A percentile compares a stretch with the other conserved stretches of the same genome.
These are phyloP conservation scores for Alloplasta piceator DNA, from an alignment of 2,888 invertebrate species.

Conservation along the genomic window DNA sequence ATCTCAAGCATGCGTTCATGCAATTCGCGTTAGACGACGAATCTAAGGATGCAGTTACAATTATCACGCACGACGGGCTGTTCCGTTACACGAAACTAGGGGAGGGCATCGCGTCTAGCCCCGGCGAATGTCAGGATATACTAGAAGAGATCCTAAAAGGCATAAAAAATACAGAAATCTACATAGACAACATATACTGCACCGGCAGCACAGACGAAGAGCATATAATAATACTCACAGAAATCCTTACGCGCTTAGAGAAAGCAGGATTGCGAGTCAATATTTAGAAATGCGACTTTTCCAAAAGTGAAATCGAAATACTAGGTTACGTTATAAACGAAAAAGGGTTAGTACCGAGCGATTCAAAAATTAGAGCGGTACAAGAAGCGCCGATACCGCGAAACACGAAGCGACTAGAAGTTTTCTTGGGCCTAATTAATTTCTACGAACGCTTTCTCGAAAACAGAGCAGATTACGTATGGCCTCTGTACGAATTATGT, in stretches of 20 bases:
- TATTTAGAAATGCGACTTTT: constrained; percentile 72
- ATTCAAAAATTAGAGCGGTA: constrained; percentile 49
- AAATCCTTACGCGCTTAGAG: constrained; percentile 69
- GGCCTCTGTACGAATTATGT: constrained; percentile 71
- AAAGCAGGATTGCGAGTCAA: constrained; percentile 30
- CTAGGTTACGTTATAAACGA: constrained; percentile 52
- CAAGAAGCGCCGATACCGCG: constrained; percentile 36
- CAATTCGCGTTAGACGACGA: constrained; percentile 76
- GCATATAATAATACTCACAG: constrained; percentile 69
- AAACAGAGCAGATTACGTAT: constrained; percentile 71
- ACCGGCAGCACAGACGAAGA: constrained; percentile 68
- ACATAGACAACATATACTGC: constrained; percentile 73
- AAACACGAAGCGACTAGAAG: constrained; percentile 67
- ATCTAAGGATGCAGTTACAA: constrained; percentile 73
- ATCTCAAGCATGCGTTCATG: constrained; percentile 76
- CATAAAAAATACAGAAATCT: constrained; percentile 72
- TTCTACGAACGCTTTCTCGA: constrained; percentile 77
- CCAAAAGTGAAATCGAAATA: constrained; percentile 69
- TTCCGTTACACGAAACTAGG: constrained; percentile 74
- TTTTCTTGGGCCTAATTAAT: constrained; percentile 74
- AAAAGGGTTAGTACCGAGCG: constrained; percentile 37
- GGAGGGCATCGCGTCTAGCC: constrained; percentile 76
- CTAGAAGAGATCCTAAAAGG: constrained; percentile 73
- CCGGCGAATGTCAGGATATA: constrained; percentile 76
- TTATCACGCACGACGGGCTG: constrained; percentile 78